Base-by-base conservation (phyloP, 2,113 vertebrate genomes). In the Dascyllus trimaculatus region DNA sequence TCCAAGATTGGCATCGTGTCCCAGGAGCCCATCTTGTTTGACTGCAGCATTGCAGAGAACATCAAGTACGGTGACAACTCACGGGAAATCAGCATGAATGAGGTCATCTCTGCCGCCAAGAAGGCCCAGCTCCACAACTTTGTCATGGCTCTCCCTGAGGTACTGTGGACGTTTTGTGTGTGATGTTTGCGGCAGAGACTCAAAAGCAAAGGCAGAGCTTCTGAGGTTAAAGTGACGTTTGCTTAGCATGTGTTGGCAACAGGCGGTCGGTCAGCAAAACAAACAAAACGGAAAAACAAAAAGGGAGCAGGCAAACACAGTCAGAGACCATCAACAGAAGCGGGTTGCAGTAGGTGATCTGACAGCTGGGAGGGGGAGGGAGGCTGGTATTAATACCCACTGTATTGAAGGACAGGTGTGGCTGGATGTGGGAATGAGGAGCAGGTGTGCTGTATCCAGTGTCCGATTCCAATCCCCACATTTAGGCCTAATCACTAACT, bases 1-100 rank as follows among this genome's bases (percentile, higher is more conserved):
- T 93, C 95, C 45, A 95, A 95, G 85, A 96, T 96, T 18, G 95
- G 95, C 64, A 94, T 96, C 2, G 95, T 96, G 60, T 95, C 95
- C 51, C 95, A 96, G 85, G 95, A 96, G 90, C 95, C 95, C 10
- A 64, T 95, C 75, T 38, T 96, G 85, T 96, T 96, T 15, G 95
- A 95, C 91, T 95, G 94, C 89, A 96, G 94, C 88, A 95, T 96
- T 56, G 93, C 64, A 0, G 94, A 96, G 52, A 96, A 96, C 91
- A 95, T 96, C 73, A 94, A 93, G 64, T 96, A 96, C 15, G 95
- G 95, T 1, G 90, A 95, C 91, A 95, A 96, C 88, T 76, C 62
- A 11, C 85, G 89, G 25, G 88, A 94, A 4, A 89, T 96, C 85
- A 56, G 90, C 90, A 90, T 93, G 90, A 69, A 94, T 4, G 93